phyloP scores from a whole-genome alignment of 2,888 invertebrate genomes.

The Heliconius ethilla region DNA sequence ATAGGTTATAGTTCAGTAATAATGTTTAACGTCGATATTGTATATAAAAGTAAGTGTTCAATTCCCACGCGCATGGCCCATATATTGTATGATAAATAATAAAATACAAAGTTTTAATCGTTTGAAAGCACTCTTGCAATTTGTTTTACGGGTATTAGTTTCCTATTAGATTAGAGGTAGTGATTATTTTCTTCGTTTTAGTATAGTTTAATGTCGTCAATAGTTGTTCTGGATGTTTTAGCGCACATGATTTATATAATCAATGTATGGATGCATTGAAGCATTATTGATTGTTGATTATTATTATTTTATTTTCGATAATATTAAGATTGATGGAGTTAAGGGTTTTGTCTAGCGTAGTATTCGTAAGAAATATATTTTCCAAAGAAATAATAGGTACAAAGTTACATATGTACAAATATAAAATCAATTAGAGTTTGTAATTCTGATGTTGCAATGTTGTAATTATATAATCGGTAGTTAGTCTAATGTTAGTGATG shows the following conservation, averaged over 20 bases:
- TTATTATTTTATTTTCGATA: slow-evolving; percentile 78
- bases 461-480: slow-evolving; percentile 69
- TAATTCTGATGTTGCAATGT: slow-evolving; percentile 77
- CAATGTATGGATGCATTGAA: slow-evolving; percentile 62
- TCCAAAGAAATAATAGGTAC: slow-evolving; percentile 82
- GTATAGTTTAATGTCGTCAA: slow-evolving; percentile 56
- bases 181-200: slow-evolving; percentile 73
- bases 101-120: slow-evolving; percentile 7
- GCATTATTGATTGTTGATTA: slow-evolving; percentile 77
- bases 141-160: slow-evolving; percentile 83
- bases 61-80: slow-evolving; percentile 63
- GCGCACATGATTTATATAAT: slow-evolving; percentile 65
- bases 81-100: slow-evolving; percentile 24
- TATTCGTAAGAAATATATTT: slow-evolving; percentile 64
- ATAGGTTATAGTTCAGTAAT: slow-evolving; percentile 57
- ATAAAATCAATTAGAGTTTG: slow-evolving; percentile 69
- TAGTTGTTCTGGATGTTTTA: slow-evolving; percentile 66
- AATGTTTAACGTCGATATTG: slow-evolving; percentile 59
- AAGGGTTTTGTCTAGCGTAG: slow-evolving; percentile 65
- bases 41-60: slow-evolving; percentile 57
- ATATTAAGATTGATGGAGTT: slow-evolving; percentile 62
- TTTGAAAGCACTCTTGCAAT: slow-evolving; percentile 65
- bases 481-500: slow-evolving; percentile 69
- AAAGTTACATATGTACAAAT: slow-evolving; percentile 80
- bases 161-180: slow-evolving; percentile 80